These are phyloP conservation scores for Lasioglossum baleicum DNA, from an alignment of 1,140 invertebrate species.

Conservation along the genomic window DNA sequence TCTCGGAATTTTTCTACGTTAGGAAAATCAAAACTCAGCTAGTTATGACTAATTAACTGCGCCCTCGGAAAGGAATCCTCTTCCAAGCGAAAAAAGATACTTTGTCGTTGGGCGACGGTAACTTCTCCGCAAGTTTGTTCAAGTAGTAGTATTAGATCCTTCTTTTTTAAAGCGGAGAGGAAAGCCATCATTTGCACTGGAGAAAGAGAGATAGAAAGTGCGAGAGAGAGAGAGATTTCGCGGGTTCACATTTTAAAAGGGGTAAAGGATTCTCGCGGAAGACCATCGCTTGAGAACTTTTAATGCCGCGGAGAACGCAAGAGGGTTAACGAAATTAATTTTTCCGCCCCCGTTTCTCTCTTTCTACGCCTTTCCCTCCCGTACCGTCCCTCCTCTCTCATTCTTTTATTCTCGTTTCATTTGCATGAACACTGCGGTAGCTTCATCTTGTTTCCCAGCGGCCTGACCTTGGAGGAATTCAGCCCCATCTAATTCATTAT, in stretches of 20 bases:
- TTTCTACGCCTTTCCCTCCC: conserved; percentile 13
- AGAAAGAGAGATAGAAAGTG: no score
- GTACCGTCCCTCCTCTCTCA: not conserved
- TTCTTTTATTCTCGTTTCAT: conserved; percentile 49
- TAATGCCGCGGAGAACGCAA: conserved; percentile 67
- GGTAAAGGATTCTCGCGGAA: conserved; percentile 60
- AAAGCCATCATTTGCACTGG: conserved; percentile 45
- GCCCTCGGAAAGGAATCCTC: no score
- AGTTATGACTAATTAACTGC: no score
- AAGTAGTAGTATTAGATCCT: conserved; percentile 22
- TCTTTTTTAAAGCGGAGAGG: conserved; percentile 24
- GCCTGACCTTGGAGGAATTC: conserved; percentile 59
- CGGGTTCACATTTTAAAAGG: conserved; percentile 63
- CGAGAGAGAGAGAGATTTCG: conserved; percentile 54
- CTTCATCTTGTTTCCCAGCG: conserved; percentile 49
- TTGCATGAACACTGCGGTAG: conserved; percentile 60
- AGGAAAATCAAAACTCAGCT: no score
- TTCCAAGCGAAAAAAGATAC: not conserved
- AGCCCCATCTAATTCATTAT: conserved; percentile 40
- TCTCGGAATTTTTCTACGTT: no score
- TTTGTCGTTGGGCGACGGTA: not conserved
- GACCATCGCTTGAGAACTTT: conserved; percentile 67
- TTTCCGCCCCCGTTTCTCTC: conserved; percentile 56
- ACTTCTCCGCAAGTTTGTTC: conserved; percentile 5
- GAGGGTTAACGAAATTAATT: conserved; percentile 70